These are phyloP conservation scores for Standfussiana lucernea DNA, from an alignment of 2,888 invertebrate species.

Conservation along the genomic window DNA sequence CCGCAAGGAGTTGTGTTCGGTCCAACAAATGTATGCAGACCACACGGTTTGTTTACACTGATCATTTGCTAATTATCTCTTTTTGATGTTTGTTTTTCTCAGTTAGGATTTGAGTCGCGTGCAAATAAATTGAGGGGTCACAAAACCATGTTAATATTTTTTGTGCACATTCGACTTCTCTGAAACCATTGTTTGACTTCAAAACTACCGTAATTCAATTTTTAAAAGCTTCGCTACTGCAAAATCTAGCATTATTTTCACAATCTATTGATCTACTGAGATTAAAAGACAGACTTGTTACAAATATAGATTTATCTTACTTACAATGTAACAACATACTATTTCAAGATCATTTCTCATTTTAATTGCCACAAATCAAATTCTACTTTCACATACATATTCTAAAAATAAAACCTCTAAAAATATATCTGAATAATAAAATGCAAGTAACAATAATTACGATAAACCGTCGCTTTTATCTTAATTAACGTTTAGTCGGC, in stretches of 20 bases:
- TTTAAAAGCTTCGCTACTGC: not conserved
- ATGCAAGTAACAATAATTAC: slow-evolving; percentile 27
- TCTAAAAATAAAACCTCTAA: not conserved
- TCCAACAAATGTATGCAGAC: slow-evolving; percentile 46
- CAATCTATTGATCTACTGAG: not conserved
- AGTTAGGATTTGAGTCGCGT: not conserved
- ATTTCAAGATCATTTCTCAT: not conserved
- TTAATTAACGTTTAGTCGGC: slow-evolving; percentile 42
- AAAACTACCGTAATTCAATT: slow-evolving; percentile 37
- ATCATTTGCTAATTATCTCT: slow-evolving; percentile 54
- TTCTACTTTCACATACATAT: slow-evolving; percentile 1
- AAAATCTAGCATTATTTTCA: not conserved
- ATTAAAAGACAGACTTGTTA: not conserved
- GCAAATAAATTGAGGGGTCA: slow-evolving; percentile 22
- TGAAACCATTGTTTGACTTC: slow-evolving; percentile 16
- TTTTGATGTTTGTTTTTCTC: slow-evolving; percentile 32
- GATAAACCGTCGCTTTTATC: slow-evolving; percentile 26
- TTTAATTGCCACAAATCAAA: not conserved
- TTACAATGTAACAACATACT: not conserved
- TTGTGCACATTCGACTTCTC: not conserved
- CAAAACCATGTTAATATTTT: slow-evolving; percentile 12
- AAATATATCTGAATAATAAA: slow-evolving; percentile 16
- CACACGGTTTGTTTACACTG: slow-evolving; percentile 38
- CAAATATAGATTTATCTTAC: not conserved
- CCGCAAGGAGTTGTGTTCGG: slow-evolving; percentile 58